These are phyloP conservation scores for Lepidotrigona ventralis DNA, from an alignment of 1,140 invertebrate genomes.

Conservation along the genomic window DNA sequence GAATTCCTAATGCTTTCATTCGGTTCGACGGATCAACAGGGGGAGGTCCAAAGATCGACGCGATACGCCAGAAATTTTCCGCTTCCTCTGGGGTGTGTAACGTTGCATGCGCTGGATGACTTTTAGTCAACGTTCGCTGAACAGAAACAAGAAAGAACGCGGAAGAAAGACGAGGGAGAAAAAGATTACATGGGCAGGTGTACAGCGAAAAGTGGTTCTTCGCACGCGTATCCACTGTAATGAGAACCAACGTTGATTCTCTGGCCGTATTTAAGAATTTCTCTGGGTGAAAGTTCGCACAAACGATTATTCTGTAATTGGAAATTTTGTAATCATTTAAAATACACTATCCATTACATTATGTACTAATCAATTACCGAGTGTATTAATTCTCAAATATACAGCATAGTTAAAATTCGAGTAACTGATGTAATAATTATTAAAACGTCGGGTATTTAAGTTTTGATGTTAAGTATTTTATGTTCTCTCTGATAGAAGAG, in stretches of 20 bases:
- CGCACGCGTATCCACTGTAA: constrained; percentile 51
- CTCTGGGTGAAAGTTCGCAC: neutral
- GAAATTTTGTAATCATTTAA: neutral
- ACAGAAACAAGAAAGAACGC: constrained; percentile 19
- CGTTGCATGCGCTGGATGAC: neutral
- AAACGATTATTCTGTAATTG: neutral
- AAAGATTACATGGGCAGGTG: constrained; percentile 4
- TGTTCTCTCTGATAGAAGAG: too few species aligned
- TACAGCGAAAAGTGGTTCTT: constrained; percentile 65
- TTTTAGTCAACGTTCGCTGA: constrained; percentile 15
- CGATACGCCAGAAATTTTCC: neutral
- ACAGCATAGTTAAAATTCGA: too few species aligned
- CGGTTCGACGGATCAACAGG: neutral
- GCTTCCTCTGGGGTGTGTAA: neutral
- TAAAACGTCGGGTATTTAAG: too few species aligned
- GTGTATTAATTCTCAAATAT: too few species aligned
- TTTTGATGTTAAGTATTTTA: too few species aligned
- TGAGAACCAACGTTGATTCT: constrained; percentile 52
- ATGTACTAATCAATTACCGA: too few species aligned
- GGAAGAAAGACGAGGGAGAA: constrained; percentile 51
- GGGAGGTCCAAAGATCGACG: neutral
- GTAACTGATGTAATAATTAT: too few species aligned
- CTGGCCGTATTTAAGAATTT: constrained; percentile 41
- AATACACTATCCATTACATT: neutral
- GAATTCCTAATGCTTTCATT: neutral